phyloP scores from a whole-genome alignment of 2,888 invertebrate species.

The Fragum whitleyi region DNA sequence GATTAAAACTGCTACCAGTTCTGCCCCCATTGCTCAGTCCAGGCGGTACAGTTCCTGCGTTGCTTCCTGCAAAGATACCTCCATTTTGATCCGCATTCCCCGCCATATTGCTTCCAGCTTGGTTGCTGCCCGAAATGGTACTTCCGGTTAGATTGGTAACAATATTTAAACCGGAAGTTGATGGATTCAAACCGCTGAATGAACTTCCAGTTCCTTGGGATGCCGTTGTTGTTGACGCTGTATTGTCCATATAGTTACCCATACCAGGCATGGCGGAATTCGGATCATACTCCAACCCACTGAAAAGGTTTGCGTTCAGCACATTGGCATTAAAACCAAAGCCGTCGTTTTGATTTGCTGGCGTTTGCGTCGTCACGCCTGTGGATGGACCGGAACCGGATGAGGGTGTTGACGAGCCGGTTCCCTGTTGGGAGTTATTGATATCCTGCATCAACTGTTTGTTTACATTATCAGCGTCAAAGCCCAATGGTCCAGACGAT shows the following conservation, averaged over 20 bases:
- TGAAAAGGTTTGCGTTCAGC: conserved; percentile 48
- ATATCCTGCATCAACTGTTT: conserved; percentile 34
- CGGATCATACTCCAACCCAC: conserved; percentile 44
- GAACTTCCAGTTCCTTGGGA: background rate
- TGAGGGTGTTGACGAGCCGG: too few species aligned
- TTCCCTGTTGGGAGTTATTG: conserved; percentile 17
- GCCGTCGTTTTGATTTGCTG: background rate
- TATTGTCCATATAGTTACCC: conserved; percentile 3
- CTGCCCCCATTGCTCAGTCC: background rate
- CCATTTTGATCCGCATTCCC: background rate
- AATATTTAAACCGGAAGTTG: background rate
- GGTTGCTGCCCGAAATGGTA: background rate
- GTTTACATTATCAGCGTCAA: conserved; percentile 49
- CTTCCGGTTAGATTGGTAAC: background rate
- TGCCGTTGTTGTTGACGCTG: background rate
- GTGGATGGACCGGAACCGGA: background rate
- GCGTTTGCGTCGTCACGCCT: background rate
- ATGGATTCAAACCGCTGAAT: background rate
- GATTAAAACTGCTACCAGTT: background rate
- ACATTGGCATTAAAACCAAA: conserved; percentile 47
- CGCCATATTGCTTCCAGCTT: background rate
- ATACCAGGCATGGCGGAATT: conserved; percentile 35
- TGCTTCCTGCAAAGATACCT: background rate
- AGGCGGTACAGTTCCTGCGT: background rate
- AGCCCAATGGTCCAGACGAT: conserved; percentile 14